A percentile compares a stretch with the other conserved stretches of the same genome.
These are phyloP conservation scores for Rhinella marina DNA, from an alignment of 2,797 vertebrate species.

Conservation along the genomic window DNA sequence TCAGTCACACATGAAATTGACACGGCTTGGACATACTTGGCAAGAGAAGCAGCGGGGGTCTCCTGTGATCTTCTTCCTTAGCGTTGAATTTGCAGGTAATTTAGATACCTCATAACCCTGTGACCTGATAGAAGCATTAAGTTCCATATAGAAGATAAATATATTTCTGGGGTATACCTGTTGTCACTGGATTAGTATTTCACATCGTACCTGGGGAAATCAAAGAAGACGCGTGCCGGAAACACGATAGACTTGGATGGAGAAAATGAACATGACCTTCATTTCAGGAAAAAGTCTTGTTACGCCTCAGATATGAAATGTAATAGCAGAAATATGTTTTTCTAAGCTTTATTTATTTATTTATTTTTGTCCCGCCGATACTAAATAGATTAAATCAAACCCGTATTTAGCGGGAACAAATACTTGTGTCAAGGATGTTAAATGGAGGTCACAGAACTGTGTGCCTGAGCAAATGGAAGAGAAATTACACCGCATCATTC, in stretches of 20 bases:
- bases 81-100: slow-evolving; percentile 28
- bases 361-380: neutral
- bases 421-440: slow-evolving; percentile 29
- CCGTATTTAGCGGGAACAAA: slow-evolving; percentile 32
- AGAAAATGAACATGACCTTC: slow-evolving; percentile 37
- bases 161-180: slow-evolving; percentile 19
- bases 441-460: slow-evolving; percentile 19
- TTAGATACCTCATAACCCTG: slow-evolving; percentile 36
- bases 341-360: neutral
- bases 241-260: slow-evolving; percentile 38
- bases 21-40: slow-evolving; percentile 42
- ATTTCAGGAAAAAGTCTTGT: slow-evolving; percentile 22
- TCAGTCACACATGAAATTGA: slow-evolving; percentile 62
- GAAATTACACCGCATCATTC: slow-evolving; percentile 38
- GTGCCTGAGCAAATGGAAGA: slow-evolving; percentile 24
- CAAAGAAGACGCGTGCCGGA: neutral
- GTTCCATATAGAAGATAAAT: slow-evolving; percentile 46
- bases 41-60: slow-evolving; percentile 44
- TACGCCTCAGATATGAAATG: neutral
- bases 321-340: slow-evolving; percentile 34
- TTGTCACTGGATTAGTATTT: neutral
- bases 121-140: slow-evolving; percentile 53
- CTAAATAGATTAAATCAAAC: slow-evolving; percentile 46
- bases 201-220: slow-evolving; percentile 32
- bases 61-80: slow-evolving; percentile 2